A percentile compares a stretch with the other conserved stretches of the same genome.
Evolutionary conservation across 2,888 invertebrate species (phyloP).

Genomic region (Pammene aurita): DNA sequence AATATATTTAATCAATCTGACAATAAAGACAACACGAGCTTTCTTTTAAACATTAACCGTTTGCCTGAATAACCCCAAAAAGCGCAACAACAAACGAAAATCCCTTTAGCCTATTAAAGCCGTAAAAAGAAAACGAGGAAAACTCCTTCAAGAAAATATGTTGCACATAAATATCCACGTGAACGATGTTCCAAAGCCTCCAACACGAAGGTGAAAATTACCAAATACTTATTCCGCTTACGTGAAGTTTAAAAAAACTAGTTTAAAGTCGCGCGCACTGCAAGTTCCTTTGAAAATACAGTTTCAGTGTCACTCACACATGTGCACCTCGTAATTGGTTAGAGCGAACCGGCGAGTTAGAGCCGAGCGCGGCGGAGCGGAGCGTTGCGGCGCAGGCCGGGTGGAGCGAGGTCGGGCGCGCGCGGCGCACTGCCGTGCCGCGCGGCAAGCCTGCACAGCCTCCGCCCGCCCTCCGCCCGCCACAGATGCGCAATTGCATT

Average conservation of each 20-base stretch:
- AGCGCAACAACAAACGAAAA: constrained; percentile 29
- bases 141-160: constrained; percentile 69
- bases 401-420: constrained; percentile 56
- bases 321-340: neutral
- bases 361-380: neutral
- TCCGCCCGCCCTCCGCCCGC: constrained; percentile 65
- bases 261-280: constrained; percentile 23
- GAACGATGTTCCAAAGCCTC: constrained; percentile 67
- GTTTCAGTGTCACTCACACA: constrained; percentile 30
- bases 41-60: neutral
- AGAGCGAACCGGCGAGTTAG: constrained; percentile 2
- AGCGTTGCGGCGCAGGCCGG: constrained; percentile 44
- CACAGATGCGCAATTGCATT: constrained; percentile 75
- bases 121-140: constrained; percentile 66
- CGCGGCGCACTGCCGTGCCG: constrained; percentile 72
- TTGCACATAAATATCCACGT: constrained; percentile 71
- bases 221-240: constrained; percentile 29
- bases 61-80: constrained; percentile 2
- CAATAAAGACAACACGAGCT: constrained; percentile 4
- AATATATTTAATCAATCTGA: neutral
- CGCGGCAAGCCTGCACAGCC: constrained; percentile 67
- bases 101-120: constrained; percentile 56
- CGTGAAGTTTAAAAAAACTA: constrained; percentile 16
- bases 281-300: constrained; percentile 19
- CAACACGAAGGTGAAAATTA: constrained; percentile 56